These are phyloP conservation scores for Diarsia dahlii DNA, from an alignment of 2,888 invertebrate species.

Conservation along the genomic window DNA sequence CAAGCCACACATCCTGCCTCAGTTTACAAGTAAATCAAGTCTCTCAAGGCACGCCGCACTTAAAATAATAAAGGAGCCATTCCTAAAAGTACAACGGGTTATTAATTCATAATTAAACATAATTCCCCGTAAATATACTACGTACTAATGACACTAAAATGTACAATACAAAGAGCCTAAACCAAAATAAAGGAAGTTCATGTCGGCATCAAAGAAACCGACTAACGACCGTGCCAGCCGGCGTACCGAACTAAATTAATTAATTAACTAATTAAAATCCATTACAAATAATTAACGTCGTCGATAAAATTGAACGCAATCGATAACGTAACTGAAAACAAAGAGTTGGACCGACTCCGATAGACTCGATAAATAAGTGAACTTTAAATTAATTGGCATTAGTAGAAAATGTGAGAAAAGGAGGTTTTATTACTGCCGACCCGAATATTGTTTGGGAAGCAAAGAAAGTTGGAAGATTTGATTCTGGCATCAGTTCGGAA, in stretches of 20 bases:
- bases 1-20: slow-evolving; percentile 23
- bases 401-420: slow-evolving; percentile 54
- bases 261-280: slow-evolving; percentile 88
- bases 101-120: slow-evolving; percentile 68
- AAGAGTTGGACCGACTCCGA: slow-evolving; percentile 69
- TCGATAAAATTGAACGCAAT: slow-evolving; percentile 77
- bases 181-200: slow-evolving; percentile 73
- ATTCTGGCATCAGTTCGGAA: neutral
- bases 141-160: slow-evolving; percentile 69
- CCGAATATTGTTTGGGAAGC: neutral
- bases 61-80: slow-evolving; percentile 54
- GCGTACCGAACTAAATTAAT: slow-evolving; percentile 82
- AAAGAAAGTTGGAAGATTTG: neutral
- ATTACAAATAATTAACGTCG: slow-evolving; percentile 79
- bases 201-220: slow-evolving; percentile 82
- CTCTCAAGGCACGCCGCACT: slow-evolving; percentile 30
- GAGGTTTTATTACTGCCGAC: slow-evolving; percentile 21
- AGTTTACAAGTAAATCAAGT: slow-evolving; percentile 28
- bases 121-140: slow-evolving; percentile 66
- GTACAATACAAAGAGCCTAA: slow-evolving; percentile 72
- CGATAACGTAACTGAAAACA: slow-evolving; percentile 73
- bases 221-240: slow-evolving; percentile 73
- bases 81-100: slow-evolving; percentile 58
- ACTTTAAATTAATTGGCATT: slow-evolving; percentile 64
- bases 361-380: slow-evolving; percentile 63